Conservation (phyloP, 2,888 invertebrate genomes). For the Xanthia icteritia region DNA sequence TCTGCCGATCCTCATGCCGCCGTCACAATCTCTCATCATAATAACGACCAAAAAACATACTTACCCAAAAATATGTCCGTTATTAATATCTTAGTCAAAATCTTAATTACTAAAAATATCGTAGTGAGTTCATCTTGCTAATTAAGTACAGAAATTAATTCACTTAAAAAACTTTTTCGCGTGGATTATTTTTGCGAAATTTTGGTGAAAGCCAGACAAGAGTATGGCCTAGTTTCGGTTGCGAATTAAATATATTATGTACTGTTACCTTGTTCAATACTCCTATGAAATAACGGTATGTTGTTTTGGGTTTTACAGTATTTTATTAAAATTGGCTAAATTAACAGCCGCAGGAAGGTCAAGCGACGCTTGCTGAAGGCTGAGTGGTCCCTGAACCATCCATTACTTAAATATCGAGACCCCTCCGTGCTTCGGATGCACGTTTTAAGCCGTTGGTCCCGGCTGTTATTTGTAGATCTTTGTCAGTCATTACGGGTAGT, state of each 20-base stretch:
- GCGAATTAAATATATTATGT: constrained; percentile 34
- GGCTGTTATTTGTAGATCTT: too few relatives aligned
- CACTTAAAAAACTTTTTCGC: constrained; percentile 30
- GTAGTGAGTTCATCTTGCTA: constrained; percentile 46
- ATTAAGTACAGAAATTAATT: constrained; percentile 53
- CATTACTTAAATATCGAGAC: too few relatives aligned
- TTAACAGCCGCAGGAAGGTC: too few relatives aligned
- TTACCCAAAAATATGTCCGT: constrained; percentile 18
- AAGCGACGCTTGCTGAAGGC: too few relatives aligned
- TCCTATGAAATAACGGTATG: background rate
- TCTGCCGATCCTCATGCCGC: background rate
- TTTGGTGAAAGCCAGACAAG: constrained; percentile 51
- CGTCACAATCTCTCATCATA: background rate
- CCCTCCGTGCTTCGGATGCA: too few relatives aligned
- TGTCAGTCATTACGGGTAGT: too few relatives aligned
- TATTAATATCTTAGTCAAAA: constrained; percentile 39
- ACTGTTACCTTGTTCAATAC: constrained; percentile 40
- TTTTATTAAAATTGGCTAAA: background rate
- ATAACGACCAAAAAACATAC: background rate
- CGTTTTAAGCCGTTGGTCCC: too few relatives aligned
- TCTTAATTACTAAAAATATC: constrained; percentile 55
- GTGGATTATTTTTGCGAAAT: constrained; percentile 54
- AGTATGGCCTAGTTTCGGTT: constrained; percentile 43
- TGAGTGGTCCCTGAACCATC: too few relatives aligned
- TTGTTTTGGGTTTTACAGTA: background rate